Base-by-base conservation (phyloP, 1,140 invertebrate species). In the Holotrichia oblita region DNA sequence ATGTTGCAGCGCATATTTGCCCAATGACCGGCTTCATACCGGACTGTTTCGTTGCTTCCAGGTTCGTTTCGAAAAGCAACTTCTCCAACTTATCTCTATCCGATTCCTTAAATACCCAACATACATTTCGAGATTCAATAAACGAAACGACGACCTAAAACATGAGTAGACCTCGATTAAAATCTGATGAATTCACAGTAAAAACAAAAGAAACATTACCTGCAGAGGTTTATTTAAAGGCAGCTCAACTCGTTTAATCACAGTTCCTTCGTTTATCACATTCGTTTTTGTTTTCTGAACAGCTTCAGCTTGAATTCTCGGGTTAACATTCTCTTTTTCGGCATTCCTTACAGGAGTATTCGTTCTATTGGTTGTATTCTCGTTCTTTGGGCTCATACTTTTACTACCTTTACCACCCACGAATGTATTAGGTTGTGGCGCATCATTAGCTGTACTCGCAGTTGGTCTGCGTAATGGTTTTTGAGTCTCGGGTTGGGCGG, bases 101-200 rank as follows among this genome's bases (percentile, higher is more conserved):
- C 3, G 34, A 17, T 34, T 74, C 27, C 17, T 9, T 74, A n/a
- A 24, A 41, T 1, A 41, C 40, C 73, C 73, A 74, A 41, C 73
- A 74, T 17, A 40, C 41, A 3, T 74, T 20, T 41, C 10, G 6
- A 20, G 73, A 74, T n/a, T 74, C 40, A 14, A 74, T 34, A 20
- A 41, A 41, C 14, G 73, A 74, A 41, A 74, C 17, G 14, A 74
- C 20, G 2, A 72, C 64, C 64, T 72, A 0, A 72, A 72, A 7
- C 6, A 10, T 10, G 61, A 48, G 44, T 10, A 0, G 0, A 9
- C 10, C 10, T 48, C 44, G 10, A 48, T 48, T 34, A 34, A 34
- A 34, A 34, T 34, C 42, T 14, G 42, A 44, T 14, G 4, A 61
- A 22, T 61, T 17, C 9, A 64, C 4, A 20, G 8, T 64, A 6